Evolutionary conservation across 2,797 vertebrate species (phyloP), one percentile per base, ranked within the genome.

Genomic region (Psittacula echo): DNA sequence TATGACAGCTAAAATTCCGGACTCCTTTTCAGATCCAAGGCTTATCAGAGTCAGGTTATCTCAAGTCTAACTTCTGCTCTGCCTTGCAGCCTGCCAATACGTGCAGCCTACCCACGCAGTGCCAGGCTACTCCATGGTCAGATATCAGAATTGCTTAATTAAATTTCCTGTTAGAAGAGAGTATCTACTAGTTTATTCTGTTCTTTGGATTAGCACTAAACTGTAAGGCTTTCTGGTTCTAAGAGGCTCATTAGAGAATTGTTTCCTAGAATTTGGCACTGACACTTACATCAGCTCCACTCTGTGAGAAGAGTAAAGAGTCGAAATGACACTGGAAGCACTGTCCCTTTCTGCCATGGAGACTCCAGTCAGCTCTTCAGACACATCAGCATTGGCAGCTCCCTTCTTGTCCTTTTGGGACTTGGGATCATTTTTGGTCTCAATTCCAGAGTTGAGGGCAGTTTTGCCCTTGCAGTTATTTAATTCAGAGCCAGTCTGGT

Each of bases 101-200:
- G n/a, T 32, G 17, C 75, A 87, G 13, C 44, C 32, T 66, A 54
- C 18, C 19, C 64, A 8, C 17, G 23, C 58, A 44, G 34, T 81
- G 61, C 47, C 56, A 41, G 39, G 27, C 8, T 54, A 15, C 0
- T 0, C 64, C 48, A 37, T 27, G 14, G 27, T 30, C 47, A 64
- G 29, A 27, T 18, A 56, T 10, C 68, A 80, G 21, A 92, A 29
- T 4, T 58, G 23, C 10, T 42, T 41, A n/a, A 68, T 56, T 62
- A 76, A 62, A 47, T 67, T 14, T 61, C 21, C 37, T 37, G 16
- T n/a, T 51, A 15, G 50, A 87, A 51, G 48, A 53, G 10, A 70
- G 9, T 24, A 34, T 17, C 26, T 50, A 4, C 41, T 71, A 26
- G 18, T 67, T 84, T 72, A 37, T 92, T 72, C 24, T 64, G 17